These are phyloP conservation scores for Phalloptychus januarius DNA, from an alignment of 2,797 vertebrate genomes.

Conservation along the genomic window DNA sequence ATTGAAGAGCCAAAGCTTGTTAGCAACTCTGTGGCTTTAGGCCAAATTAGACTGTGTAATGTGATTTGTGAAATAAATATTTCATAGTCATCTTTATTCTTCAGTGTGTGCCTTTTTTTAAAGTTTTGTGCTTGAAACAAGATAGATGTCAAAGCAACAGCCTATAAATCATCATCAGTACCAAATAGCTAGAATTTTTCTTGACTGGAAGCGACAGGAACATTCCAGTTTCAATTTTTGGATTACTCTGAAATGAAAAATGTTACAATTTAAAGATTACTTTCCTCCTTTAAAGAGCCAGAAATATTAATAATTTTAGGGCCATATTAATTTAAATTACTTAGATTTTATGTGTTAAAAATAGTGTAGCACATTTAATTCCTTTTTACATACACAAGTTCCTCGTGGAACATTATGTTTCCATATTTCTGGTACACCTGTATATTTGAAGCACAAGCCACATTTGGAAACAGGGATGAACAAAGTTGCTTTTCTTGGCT, in stretches of 20 bases:
- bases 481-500: background rate
- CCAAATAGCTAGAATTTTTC: background rate
- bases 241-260: background rate
- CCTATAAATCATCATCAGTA: background rate
- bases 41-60: background rate
- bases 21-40: background rate
- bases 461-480: no score
- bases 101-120: background rate
- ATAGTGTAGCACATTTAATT: no score
- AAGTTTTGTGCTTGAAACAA: background rate
- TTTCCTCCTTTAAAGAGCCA: background rate
- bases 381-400: no score
- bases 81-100: background rate
- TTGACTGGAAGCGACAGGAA: background rate
- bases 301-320: no score
- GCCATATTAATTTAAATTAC: no score
- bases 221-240: background rate
- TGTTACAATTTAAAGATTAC: background rate
- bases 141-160: background rate
- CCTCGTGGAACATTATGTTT: no score
- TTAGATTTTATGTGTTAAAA: no score
- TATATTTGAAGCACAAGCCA: no score
- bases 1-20: background rate
- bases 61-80: background rate
- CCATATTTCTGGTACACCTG: no score